Evolutionary conservation across 2,113 vertebrate species (phyloP), one percentile per base, ranked within the genome.

Genomic region (Progne subis): DNA sequence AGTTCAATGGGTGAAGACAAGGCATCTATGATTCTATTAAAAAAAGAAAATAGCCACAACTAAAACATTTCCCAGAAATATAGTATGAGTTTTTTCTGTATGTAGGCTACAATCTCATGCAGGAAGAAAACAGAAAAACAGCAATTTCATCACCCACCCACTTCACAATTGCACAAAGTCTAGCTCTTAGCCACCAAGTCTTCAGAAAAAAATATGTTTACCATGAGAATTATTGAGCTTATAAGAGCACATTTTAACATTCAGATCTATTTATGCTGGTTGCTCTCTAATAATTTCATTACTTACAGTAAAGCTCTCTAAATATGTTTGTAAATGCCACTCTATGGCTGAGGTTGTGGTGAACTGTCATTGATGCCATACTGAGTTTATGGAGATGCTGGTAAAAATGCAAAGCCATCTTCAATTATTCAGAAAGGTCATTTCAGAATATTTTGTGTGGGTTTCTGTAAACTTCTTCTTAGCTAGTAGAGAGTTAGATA

Each of bases 401-500:
- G 76, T 96, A 96, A 93, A 97, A 97, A 96, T 63, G 95, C 87
- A 97, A 96, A 96, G 59, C 69, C 75, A 68, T 91, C 78, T 97
- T 98, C 92, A 98, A 97, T 98, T 98, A 97, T 98, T 98, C 95
- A 98, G 55, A 97, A 98, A 98, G 97, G 94, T 96, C 82, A 97
- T 80, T 92, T 85, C 72, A 92, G 90, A 97, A 89, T 94, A 92
- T 75, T 88, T 96, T 97, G 52, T 95, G 67, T 32, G 86, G 69
- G 21, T 47, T 94, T 91, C 86, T 93, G 14, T 70, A 82, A 96
- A 93, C 83, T 39, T 92, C 14, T 50, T 74, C 76, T 68, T 68
- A 81, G 88, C 74, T 88, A 92, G 32, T 44, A 65, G 63, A 86
- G 60, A 93, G 43, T 82, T 80, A 95, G 53, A 91, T 76, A 55